Evolutionary conservation across 2,888 invertebrate genomes (phyloP).

Genomic region (Pyrgus malvae): DNA sequence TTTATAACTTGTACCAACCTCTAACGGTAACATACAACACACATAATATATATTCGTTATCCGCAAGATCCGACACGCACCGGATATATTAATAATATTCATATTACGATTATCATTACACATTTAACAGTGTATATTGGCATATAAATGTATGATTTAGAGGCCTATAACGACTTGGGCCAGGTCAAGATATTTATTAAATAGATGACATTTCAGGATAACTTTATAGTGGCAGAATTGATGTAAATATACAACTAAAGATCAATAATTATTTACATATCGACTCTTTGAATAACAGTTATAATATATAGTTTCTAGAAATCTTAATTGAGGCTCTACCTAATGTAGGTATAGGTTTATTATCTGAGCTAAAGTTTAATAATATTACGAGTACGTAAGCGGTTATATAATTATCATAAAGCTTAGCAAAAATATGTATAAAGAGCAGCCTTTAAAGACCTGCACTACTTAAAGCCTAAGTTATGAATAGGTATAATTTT

Average conservation of each 20-base stretch:
- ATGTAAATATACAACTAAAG: background rate
- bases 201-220: constrained; percentile 8
- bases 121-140: constrained; percentile 13
- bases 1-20: constrained; percentile 41
- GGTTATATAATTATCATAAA: too few species aligned
- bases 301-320: too few species aligned
- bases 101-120: constrained; percentile 14
- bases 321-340: too few species aligned
- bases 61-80: constrained; percentile 45
- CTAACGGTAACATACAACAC: constrained; percentile 53
- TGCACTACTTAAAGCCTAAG: too few species aligned
- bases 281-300: too few species aligned
- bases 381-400: too few species aligned
- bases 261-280: background rate
- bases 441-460: too few species aligned
- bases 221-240: constrained; percentile 6
- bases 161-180: background rate
- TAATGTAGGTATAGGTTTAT: too few species aligned
- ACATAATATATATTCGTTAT: constrained; percentile 31
- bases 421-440: too few species aligned
- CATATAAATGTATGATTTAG: constrained; percentile 23
- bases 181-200: constrained; percentile 9
- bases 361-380: too few species aligned
- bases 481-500: too few species aligned
- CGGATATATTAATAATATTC: constrained; percentile 46